Conservation (phyloP, 1,140 invertebrate species). For the Ephestia elutella region DNA sequence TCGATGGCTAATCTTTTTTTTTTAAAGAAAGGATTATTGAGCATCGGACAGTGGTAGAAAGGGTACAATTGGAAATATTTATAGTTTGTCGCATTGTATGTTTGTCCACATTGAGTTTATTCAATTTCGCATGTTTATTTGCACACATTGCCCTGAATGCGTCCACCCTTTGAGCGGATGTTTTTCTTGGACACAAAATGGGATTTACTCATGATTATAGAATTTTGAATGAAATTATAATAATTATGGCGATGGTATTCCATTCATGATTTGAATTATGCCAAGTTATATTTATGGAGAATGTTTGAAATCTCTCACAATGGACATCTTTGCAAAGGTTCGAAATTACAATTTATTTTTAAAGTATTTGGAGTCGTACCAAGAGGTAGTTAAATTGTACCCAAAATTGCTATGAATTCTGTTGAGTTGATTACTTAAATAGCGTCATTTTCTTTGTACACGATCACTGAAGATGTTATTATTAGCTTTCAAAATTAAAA, state of each 20-base stretch:
- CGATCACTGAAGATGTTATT: too few relatives aligned
- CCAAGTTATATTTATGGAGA: slow-evolving; percentile 24
- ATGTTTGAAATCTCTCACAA: slow-evolving; percentile 33
- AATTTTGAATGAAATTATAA: slow-evolving; percentile 19
- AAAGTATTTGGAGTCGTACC: neutral
- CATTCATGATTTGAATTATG: slow-evolving; percentile 14
- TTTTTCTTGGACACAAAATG: slow-evolving; percentile 38
- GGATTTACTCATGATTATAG: slow-evolving; percentile 34
- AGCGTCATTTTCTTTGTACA: too few relatives aligned
- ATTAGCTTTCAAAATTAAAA: too few relatives aligned
- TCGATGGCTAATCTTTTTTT: slow-evolving; percentile 40
- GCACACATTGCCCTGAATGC: slow-evolving; percentile 38
- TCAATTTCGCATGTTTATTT: slow-evolving; percentile 44
- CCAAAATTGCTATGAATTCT: too few relatives aligned
- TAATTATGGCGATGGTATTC: slow-evolving; percentile 21
- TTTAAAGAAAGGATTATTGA: slow-evolving; percentile 41
- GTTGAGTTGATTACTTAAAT: too few relatives aligned
- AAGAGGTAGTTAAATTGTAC: too few relatives aligned
- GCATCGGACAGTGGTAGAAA: slow-evolving; percentile 30
- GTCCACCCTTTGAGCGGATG: slow-evolving; percentile 44
- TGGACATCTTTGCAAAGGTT: neutral
- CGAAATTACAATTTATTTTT: neutral
- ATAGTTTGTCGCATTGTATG: slow-evolving; percentile 41
- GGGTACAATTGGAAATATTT: slow-evolving; percentile 53
- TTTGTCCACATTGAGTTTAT: slow-evolving; percentile 65